Base-by-base conservation (phyloP, 1,140 invertebrate genomes). In the Scaptomyza graminum region DNA sequence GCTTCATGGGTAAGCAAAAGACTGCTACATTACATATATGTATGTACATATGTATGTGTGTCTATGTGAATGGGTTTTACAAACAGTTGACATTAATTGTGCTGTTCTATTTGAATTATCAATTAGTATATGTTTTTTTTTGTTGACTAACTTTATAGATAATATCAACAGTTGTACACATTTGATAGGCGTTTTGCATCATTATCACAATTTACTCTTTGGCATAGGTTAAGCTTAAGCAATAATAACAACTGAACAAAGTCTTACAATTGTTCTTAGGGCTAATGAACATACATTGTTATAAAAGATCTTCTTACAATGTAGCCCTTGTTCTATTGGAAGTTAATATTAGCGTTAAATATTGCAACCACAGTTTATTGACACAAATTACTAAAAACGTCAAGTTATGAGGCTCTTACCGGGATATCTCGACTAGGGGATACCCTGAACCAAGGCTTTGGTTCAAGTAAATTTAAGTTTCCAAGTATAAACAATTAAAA, bases 221-320 rank as follows among this genome's bases (percentile, higher is more conserved):
- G 28, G 52, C 46, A n/a, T 39, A 34, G 50, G 51, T 82, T 60
- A 64, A 74, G 54, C 52, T 63, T 50, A 34, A 57, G 41, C 61
- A 66, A 64, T 70, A 74, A 64, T 37, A 43, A 43, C 37, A 51
- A 44, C 18, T 61, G 57, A 60, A 85, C 74, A 85, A 63, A 52
- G 61, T 62, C 25, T n/a, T 25, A 13, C 25, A 34, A 60, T 85
- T 76, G 77, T 84, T 74, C 28, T 69, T 56, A 22, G 37, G 60
- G 13, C 34, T 31, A 6, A 31, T 31, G 28, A 31, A 63, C 4
- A 41, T n/a, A 31, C 28, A 41, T 12, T 41, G 4, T 3, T 1
- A 59, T 25, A 55, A 44, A 57, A 56, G 50, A 8, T 50, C 7
- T 43, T 22, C 25, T 31, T 34, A 66, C 39, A 75, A 75, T 56